phyloP scores from a whole-genome alignment of 1,140 invertebrate genomes.

The Macrostomum lignano region DNA sequence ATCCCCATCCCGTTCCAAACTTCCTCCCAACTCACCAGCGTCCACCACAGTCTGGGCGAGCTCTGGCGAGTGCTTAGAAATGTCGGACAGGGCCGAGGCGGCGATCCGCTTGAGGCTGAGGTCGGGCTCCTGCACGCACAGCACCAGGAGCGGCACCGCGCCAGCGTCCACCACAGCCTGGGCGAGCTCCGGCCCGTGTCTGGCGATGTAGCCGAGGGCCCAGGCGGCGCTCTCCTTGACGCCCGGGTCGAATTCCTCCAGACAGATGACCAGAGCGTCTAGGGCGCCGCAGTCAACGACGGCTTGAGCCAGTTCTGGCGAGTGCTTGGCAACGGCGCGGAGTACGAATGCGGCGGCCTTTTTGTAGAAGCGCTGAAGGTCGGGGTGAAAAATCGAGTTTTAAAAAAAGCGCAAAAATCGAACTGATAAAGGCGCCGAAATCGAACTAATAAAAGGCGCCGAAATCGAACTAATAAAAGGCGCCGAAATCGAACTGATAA shows the following conservation, averaged over 20 bases:
- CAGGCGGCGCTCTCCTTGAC: conserved; percentile 31
- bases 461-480: too few species aligned
- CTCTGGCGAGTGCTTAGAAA: conserved; percentile 43
- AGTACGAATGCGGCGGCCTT: conserved; percentile 38
- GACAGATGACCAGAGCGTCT: conserved; percentile 39
- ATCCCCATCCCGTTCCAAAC: too few species aligned
- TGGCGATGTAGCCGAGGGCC: conserved; percentile 43
- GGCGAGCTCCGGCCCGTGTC: conserved; percentile 40
- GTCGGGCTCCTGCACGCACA: conserved; percentile 38
- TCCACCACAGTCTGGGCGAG: conserved; percentile 42
- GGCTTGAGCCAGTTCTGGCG: conserved; percentile 36
- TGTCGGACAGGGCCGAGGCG: conserved; percentile 39
- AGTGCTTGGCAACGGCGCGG: conserved; percentile 37
- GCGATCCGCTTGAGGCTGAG: conserved; percentile 38
- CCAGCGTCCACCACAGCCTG: conserved; percentile 43
- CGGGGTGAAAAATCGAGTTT: too few species aligned
- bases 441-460: too few species aligned
- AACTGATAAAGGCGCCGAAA: conserved; percentile 1
- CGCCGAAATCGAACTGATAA: too few species aligned
- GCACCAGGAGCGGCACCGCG: conserved; percentile 38
- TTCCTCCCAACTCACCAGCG: too few species aligned
- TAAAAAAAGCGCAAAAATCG: conserved; percentile 5
- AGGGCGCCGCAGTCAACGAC: conserved; percentile 41
- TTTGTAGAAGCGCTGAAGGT: conserved; percentile 38
- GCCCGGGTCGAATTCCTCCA: conserved; percentile 31